These are phyloP conservation scores for Eubasilissa splendida DNA, from an alignment of 2,888 invertebrate genomes.

Conservation along the genomic window DNA sequence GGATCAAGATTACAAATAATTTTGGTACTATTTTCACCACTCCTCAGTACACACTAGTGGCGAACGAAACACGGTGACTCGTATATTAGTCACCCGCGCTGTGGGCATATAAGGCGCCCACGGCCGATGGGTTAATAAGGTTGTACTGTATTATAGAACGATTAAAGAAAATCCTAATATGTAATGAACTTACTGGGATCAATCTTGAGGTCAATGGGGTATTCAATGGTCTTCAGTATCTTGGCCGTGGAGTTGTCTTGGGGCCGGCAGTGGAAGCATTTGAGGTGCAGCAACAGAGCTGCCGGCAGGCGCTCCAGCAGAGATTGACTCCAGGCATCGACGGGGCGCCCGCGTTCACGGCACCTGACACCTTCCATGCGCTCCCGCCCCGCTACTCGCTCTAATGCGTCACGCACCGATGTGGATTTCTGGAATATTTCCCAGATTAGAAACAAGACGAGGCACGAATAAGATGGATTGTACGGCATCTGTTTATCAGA, in stretches of 20 bases:
- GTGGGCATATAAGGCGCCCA: too few relatives aligned
- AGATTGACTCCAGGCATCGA: slow-evolving; percentile 92
- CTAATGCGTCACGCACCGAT: slow-evolving; percentile 90
- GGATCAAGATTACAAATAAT: too few relatives aligned
- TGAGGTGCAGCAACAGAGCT: slow-evolving; percentile 91
- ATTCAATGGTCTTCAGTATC: slow-evolving; percentile 92
- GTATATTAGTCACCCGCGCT: too few relatives aligned
- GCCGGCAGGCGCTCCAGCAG: slow-evolving; percentile 91
- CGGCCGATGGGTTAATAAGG: too few relatives aligned
- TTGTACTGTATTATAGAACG: too few relatives aligned
- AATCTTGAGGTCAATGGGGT: slow-evolving; percentile 90
- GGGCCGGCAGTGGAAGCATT: slow-evolving; percentile 91
- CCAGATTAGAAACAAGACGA: neutral
- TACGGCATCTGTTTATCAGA: slow-evolving; percentile 1
- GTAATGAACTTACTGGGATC: slow-evolving; percentile 81
- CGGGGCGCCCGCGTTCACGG: slow-evolving; percentile 84
- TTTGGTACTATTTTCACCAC: too few relatives aligned
- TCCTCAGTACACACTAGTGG: too few relatives aligned
- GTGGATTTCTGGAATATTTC: slow-evolving; percentile 78
- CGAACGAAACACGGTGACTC: too few relatives aligned
- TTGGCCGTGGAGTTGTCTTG: slow-evolving; percentile 92
- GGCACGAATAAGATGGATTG: neutral
- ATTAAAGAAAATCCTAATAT: neutral
- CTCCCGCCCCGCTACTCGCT: slow-evolving; percentile 88
- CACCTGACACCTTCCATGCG: slow-evolving; percentile 90